Base-by-base conservation (phyloP, 2,113 vertebrate genomes). In the Dromaius novaehollandiae region DNA sequence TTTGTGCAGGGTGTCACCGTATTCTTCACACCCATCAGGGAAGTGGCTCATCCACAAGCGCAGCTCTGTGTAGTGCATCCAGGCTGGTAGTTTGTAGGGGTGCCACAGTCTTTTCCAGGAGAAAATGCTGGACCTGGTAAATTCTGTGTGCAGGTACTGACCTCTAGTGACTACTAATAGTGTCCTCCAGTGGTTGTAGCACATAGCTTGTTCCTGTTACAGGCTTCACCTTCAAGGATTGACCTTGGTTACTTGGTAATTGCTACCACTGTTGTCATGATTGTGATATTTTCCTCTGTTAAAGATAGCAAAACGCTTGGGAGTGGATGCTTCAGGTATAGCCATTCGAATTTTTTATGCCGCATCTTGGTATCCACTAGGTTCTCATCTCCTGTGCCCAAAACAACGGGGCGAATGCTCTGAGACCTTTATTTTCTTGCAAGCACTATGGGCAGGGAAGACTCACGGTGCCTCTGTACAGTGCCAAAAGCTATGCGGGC, bases 61-160 rank as follows among this genome's bases (percentile, higher is more conserved):
- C 4, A 34, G 32, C 21, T 36, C 48, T 53, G 50, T 26, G 9
- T 3, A 13, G 13, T 0, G 0, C 14, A 63, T 53, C 25, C 14
- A 40, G 3, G 3, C 30, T 36, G 24, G 11, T 40, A 30, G 6
- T 18, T 60, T 64, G 4, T 0, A 0, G 25, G 12, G 20, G 4
- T 50, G 50, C 9, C 40, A 46, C 15, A 50, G 20, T 1, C 21
- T 44, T 22, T 34, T 66, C 55, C 71, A 36, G 66, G 34, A 85
- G 25, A 76, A 74, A 19, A 4, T 42, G 7, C 2, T 74, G 16
- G 19, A 66, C 20, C 7, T 42, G 10, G 22, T 74, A 80, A 88
- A 55, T 66, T 66, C 50, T 51, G 3, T 38, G 79, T 18, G 8
- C 9, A 60, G 0, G 0, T 46, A 74, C 76, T 88, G 80, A 90